Evolutionary conservation across 2,888 invertebrate genomes (phyloP).

Genomic region (Melieria omissa): DNA sequence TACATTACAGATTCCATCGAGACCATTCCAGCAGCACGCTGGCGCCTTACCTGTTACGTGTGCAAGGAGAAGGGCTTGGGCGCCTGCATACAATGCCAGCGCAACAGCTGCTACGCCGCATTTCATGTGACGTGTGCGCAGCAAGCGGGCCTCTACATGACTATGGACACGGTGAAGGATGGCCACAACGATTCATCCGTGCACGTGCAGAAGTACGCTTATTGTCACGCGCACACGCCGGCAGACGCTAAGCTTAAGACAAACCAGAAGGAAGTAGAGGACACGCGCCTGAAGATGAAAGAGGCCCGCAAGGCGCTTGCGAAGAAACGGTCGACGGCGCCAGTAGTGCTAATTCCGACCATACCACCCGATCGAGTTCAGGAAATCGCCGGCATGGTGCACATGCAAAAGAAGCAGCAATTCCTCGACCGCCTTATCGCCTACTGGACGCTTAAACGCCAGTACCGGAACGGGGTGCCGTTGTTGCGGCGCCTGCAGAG

Average conservation of each 20-base stretch:
- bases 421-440: constrained; percentile 91
- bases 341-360: constrained; percentile 93
- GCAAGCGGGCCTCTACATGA: constrained; percentile 92
- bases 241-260: constrained; percentile 63
- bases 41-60: constrained; percentile 96
- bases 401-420: constrained; percentile 79
- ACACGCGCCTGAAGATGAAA: constrained; percentile 84
- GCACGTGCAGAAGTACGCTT: constrained; percentile 94
- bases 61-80: constrained; percentile 94
- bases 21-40: constrained; percentile 93
- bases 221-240: constrained; percentile 90
- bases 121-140: constrained; percentile 99
- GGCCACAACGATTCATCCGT: constrained; percentile 76
- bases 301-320: constrained; percentile 88
- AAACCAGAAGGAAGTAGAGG: constrained; percentile 70
- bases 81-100: constrained; percentile 98
- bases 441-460: constrained; percentile 97
- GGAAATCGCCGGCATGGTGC: constrained; percentile 84
- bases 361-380: constrained; percentile 89
- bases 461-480: constrained; percentile 95
- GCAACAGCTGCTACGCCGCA: constrained; percentile 94
- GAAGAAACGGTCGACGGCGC: constrained; percentile 89
- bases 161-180: constrained; percentile 89
- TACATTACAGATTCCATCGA: constrained; percentile 83
- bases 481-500: constrained; percentile 86